phyloP scores from a whole-genome alignment of 2,797 vertebrate species.

The Acanthis flammea region DNA sequence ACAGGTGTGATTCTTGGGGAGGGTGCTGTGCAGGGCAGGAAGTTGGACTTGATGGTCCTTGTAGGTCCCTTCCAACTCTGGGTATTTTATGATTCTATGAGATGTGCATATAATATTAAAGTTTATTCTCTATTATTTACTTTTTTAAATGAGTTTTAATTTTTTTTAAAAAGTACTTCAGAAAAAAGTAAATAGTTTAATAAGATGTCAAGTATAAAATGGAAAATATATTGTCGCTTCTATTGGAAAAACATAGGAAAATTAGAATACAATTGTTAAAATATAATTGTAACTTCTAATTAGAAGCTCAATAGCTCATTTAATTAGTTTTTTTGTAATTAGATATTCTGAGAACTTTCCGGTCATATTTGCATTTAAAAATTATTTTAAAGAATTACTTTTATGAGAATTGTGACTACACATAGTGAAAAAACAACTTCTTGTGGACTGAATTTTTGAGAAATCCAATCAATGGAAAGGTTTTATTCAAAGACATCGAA shows the following conservation, averaged over 20 bases:
- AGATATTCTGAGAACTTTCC: neutral
- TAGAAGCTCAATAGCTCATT: neutral
- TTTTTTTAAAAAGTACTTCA: neutral
- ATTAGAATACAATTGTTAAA: neutral
- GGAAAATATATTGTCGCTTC: neutral
- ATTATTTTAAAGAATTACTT: neutral
- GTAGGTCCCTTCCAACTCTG: neutral
- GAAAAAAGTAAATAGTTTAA: neutral
- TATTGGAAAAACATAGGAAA: neutral
- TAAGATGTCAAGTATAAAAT: neutral
- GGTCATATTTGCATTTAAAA: neutral
- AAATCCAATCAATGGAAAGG: neutral
- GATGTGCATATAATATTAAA: neutral
- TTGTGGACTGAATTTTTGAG: neutral
- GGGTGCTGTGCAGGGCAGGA: no score
- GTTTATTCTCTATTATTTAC: neutral
- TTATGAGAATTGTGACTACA: neutral
- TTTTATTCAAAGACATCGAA: neutral
- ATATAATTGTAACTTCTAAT: neutral
- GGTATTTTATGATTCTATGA: neutral
- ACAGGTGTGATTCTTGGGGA: neutral
- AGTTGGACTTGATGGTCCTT: fast-evolving
- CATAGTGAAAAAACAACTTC: neutral
- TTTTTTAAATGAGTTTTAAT: neutral
- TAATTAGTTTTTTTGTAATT: neutral